Evolutionary conservation across 2,113 vertebrate genomes (phyloP).

Genomic region (Gila orcuttii): DNA sequence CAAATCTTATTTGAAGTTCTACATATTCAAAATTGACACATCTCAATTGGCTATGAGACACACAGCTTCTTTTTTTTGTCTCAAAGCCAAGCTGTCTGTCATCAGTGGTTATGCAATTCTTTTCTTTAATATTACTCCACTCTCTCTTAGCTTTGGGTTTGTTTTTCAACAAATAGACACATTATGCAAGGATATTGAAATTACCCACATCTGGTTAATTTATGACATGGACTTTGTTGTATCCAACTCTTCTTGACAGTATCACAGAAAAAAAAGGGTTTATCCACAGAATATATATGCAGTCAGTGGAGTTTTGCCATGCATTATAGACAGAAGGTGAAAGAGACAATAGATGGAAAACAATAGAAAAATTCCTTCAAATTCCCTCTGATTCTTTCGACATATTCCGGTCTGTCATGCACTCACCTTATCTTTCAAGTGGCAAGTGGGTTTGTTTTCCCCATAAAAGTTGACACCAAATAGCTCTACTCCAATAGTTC

Average conservation of each 20-base stretch:
- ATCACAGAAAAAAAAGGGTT: slow-evolving; percentile 41
- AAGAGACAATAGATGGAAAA: slow-evolving; percentile 40
- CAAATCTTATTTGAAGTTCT: neutral
- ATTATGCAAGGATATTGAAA: slow-evolving; percentile 2
- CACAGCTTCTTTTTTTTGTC: neutral
- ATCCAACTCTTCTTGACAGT: slow-evolving; percentile 21
- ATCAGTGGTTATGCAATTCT: neutral
- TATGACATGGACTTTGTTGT: neutral
- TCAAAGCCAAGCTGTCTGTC: neutral
- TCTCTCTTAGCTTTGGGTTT: neutral
- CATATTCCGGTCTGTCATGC: slow-evolving; percentile 51
- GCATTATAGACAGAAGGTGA: slow-evolving; percentile 65
- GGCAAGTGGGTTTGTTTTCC: slow-evolving; percentile 44
- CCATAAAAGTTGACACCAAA: slow-evolving; percentile 37
- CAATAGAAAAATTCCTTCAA: slow-evolving; percentile 17
- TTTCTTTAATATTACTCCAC: neutral
- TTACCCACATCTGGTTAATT: neutral
- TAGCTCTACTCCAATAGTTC: too few relatives aligned
- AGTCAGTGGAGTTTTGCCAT: slow-evolving; percentile 58
- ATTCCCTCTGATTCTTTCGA: slow-evolving; percentile 52
- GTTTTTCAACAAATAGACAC: neutral
- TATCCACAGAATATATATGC: slow-evolving; percentile 52
- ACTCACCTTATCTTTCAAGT: slow-evolving; percentile 55
- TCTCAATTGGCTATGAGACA: neutral
- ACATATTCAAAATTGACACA: neutral